Evolutionary conservation across 2,888 invertebrate species (phyloP), one percentile per base, ranked within the genome.

Genomic region (Tachina lurida): DNA sequence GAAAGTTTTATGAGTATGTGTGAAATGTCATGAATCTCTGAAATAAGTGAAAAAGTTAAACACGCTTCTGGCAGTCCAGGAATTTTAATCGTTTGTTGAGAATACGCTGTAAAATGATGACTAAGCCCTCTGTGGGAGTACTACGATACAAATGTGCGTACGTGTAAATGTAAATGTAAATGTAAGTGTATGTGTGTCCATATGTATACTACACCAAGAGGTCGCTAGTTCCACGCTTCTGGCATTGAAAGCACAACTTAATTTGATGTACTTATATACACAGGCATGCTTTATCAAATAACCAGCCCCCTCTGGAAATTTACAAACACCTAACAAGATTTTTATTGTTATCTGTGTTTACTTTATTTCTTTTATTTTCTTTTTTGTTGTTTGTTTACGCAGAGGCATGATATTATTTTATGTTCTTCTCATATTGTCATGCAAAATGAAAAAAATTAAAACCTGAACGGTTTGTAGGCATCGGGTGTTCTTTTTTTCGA

Each of bases 251-350:
- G 52, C 63, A 31, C 54, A 54, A 63, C 41, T 52, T 63, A 63
- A 52, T 76, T 22, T 65, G 10, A 4, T 56, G 31, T 31, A 31
- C 0, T 2, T 31, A 31, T 31, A 31, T 31, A 31, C 31, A 7
- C 31, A 31, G 31, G 31, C 31, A 31, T 31, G 31, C 31, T 74
- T 74, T 68, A 31, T 77, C 62, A 74, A 49, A 10, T 19, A 68
- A 77, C 39, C 47, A 58, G 54, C 19, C 60, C 58, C 58, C 58
- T 58, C 19, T 68, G 41, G 67, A 39, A 77, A 68, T 41, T 39
- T 8, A 58, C 47, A 41, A 17, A 41, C 15, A 56, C 19, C 49
- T 19, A 68, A 5, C 49, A 22, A 39, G n/a, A 22, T n/a, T 63
- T 74, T 75, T 63, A 54, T 75, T 63, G 52, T 52, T 63, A 75